Percentiles rank a stretch among this genome's conserved stretches.
Evolutionary conservation across 2,113 vertebrate genomes (phyloP).

Genomic region (Lagenorhynchus albirostris): DNA sequence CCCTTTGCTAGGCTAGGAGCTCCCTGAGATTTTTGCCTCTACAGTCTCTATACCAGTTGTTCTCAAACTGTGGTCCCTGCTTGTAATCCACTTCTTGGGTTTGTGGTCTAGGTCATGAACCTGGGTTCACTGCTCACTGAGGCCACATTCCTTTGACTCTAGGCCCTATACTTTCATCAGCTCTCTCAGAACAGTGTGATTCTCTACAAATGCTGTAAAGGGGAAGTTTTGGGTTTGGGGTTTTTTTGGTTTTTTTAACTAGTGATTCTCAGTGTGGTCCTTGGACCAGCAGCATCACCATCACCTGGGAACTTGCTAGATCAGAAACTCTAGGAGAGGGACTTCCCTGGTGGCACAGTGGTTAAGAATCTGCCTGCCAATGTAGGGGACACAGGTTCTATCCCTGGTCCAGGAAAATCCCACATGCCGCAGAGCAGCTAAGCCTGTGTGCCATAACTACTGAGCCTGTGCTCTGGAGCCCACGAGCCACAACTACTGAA

Average conservation of each 20-base stretch:
- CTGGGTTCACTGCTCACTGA: background rate
- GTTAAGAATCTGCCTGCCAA: too few species aligned
- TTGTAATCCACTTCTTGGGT: background rate
- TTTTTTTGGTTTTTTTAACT: background rate
- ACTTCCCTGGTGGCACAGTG: too few species aligned
- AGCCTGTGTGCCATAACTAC: too few species aligned
- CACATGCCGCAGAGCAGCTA: too few species aligned
- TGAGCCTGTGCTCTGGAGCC: too few species aligned
- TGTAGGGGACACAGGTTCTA: too few species aligned
- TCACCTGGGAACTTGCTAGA: slow-evolving; percentile 17
- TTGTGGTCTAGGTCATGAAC: background rate
- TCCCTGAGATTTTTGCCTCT: background rate
- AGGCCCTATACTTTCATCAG: background rate
- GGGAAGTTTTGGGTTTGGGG: background rate
- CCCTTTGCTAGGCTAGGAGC: background rate
- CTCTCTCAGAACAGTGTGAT: background rate
- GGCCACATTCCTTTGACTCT: background rate
- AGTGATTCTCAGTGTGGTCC: background rate
- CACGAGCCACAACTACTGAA: too few species aligned
- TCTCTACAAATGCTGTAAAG: background rate
- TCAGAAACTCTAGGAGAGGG: background rate
- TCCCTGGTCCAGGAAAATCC: too few species aligned
- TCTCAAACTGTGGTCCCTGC: background rate
- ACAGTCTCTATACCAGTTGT: background rate
- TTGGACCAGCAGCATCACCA: background rate